Base-by-base conservation (phyloP, 2,113 vertebrate species). In the Calidris pugnax region DNA sequence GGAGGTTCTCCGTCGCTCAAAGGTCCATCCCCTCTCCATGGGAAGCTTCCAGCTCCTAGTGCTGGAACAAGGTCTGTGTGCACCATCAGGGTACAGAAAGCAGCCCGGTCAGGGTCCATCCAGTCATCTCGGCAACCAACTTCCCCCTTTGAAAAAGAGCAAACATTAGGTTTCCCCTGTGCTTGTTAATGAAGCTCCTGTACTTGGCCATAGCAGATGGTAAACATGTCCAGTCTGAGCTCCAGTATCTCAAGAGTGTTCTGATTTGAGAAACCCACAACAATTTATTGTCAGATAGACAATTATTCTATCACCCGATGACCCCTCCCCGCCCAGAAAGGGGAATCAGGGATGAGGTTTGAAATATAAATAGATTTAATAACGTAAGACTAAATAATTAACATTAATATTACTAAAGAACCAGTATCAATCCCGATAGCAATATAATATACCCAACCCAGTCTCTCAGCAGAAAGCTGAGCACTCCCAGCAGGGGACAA, bases 21-120 rank as follows among this genome's bases (percentile, higher is more conserved):
- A 22, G 33, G 39, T 28, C 60, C 41, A 30, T 26, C 22, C 50
- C 50, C 23, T 53, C 26, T 69, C 33, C 12, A 0, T 20, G 32
- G 63, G 63, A 56, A 64, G 30, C 22, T 63, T 48, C 48, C 35
- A 39, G 41, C 12, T 43, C 56, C 68, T 50, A 14, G 37, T 50
- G 48, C 55, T 79, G 56, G 43, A 63, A 41, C 37, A 68, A 43
- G 59, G 20, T 56, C 24, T 50, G 6, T 19, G 50, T 2, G 6
- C n/a, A 26, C 37, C 0, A 0, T 30, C n/a, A 55, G 68, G 26
- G 45, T 37, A 30, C 0, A 3, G 63, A 82, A 59, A 71, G 33
- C 43, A 12, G 12, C 17, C 55, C 84, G 20, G 30, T 45, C 77
- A 23, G 55, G 23, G 55, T 51, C 41, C 37, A 45, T 72, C 59